Conservation (phyloP, 2,113 vertebrate species). For the Sorex araneus region DNA sequence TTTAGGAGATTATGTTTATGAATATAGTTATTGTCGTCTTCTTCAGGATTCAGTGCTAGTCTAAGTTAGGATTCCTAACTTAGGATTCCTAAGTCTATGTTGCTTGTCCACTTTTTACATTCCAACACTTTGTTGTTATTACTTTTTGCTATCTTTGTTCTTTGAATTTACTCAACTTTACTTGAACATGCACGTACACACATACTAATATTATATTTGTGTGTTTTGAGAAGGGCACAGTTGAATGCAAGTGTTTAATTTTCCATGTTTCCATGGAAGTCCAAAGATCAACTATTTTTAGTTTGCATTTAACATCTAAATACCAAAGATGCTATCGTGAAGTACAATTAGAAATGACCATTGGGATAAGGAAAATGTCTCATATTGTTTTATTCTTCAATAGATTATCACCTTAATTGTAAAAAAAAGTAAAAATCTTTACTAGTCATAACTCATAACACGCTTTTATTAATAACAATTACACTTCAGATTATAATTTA, state of each 20-base stretch:
- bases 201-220: background rate
- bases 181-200: background rate
- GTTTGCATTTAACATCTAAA: slow-evolving; percentile 54
- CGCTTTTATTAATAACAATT: slow-evolving; percentile 16
- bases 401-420: slow-evolving; percentile 45
- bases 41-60: background rate
- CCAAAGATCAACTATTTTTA: slow-evolving; percentile 49
- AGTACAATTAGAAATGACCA: slow-evolving; percentile 46
- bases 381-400: slow-evolving; percentile 22
- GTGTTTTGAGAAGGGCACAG: slow-evolving; percentile 5
- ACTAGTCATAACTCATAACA: background rate
- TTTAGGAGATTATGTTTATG: background rate
- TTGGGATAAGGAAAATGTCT: background rate
- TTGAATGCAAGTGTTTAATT: slow-evolving; percentile 51
- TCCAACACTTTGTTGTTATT: background rate
- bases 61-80: background rate
- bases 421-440: slow-evolving; percentile 66
- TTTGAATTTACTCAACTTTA: background rate
- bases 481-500: slow-evolving; percentile 55
- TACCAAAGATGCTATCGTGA: slow-evolving; percentile 37
- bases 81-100: background rate
- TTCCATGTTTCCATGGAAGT: slow-evolving; percentile 37
- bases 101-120: background rate
- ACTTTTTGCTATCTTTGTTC: background rate
- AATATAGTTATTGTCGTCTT: slow-evolving; percentile 6